These are phyloP conservation scores for Marmota monax DNA, from an alignment of 2,113 vertebrate species.

Conservation along the genomic window DNA sequence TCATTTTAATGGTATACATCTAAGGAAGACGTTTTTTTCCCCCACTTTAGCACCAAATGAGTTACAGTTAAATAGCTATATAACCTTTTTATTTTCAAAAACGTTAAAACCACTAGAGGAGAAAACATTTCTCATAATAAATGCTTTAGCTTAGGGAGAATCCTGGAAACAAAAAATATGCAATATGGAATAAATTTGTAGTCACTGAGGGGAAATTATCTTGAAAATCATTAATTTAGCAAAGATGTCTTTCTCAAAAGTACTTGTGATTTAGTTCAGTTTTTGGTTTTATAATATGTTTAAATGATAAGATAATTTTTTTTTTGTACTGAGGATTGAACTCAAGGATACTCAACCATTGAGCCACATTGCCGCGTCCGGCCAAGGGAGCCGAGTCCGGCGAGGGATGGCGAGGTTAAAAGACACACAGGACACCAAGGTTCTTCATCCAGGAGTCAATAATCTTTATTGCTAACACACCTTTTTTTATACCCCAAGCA, in stretches of 20 bases:
- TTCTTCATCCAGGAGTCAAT: no score
- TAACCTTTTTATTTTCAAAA: conserved; percentile 37
- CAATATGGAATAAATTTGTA: conserved; percentile 25
- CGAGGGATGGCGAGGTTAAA: no score
- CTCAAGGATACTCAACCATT: no score
- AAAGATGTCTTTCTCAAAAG: conserved; percentile 39
- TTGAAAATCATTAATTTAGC: conserved; percentile 45
- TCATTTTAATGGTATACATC: conserved; percentile 53
- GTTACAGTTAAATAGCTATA: background rate
- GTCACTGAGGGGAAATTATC: conserved; percentile 19
- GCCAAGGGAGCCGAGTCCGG: no score
- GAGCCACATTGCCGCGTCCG: no score
- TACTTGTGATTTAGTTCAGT: conserved; percentile 23
- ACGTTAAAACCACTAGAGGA: conserved; percentile 3
- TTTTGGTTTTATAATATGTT: conserved; percentile 17
- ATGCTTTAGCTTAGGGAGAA: conserved; percentile 32
- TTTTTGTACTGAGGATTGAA: background rate
- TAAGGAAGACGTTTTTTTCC: background rate
- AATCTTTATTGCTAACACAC: no score
- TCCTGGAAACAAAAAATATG: conserved; percentile 33
- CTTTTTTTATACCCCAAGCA: no score
- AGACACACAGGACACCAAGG: no score
- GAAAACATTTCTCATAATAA: conserved; percentile 40
- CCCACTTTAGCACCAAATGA: background rate
- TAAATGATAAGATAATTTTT: background rate